Evolutionary conservation across 2,797 vertebrate genomes (phyloP), one percentile per base, ranked within the genome.

Genomic region (Dromococcyx pavoninus): DNA sequence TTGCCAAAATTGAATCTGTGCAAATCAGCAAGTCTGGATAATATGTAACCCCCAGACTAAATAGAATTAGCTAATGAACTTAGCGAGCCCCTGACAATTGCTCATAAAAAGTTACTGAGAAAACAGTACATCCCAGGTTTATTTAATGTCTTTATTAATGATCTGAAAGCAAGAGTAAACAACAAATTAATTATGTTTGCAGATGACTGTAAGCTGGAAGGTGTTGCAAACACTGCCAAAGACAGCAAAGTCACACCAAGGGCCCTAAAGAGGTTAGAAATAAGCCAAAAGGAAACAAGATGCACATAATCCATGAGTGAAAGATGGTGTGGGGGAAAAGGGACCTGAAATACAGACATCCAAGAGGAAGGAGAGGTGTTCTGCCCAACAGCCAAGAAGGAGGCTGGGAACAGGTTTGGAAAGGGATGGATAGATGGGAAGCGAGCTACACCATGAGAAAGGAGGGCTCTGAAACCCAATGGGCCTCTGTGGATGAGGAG

Each of bases 91-190:
- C 77, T 93, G 91, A 93, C 80, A 94, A 90, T 86, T 83, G 60
- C 78, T 94, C 93, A 90, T 88, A 91, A 94, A 93, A 95, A 94
- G 72, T 92, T 91, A 76, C 86, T 44, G 85, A 94, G 95, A 92
- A 93, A 86, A 39, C 4, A 6, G 66, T 21, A 5, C 80, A 70
- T 79, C 84, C 87, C 83, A 91, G 94, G 79, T 97, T 97, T 96
- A 94, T 94, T 97, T 94, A 91, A 96, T 89, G 88, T 94, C 93
- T 97, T 97, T 96, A 97, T 97, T 97, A 97, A 97, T 86, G 83
- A 96, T 94, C 93, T 95, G 86, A 94, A 95, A 96, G 95, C 89
- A 58, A 39, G 32, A 39, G 60, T 85, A 89, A 96, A 93, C 94
- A 96, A 94, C 89, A 86, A 93, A 94, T 92, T 97, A 94, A 97